Evolutionary conservation across 2,888 invertebrate species (phyloP).

Genomic region (Chromoteleia sp.): DNA sequence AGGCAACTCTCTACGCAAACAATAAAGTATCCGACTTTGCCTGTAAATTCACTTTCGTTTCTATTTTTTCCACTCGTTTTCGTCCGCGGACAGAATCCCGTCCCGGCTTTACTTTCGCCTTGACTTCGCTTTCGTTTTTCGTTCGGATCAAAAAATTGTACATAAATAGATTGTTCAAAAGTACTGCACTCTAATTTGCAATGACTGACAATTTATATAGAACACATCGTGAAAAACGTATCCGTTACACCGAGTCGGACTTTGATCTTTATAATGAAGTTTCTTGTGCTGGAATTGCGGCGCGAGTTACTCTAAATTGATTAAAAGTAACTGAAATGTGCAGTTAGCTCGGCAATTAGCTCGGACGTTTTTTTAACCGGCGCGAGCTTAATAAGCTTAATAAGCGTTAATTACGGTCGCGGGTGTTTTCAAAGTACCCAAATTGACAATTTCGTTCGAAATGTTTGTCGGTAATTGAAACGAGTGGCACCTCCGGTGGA

Average conservation of each 20-base stretch:
- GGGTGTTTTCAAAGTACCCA: constrained; percentile 6
- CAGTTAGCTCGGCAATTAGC: constrained; percentile 1
- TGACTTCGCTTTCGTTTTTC: constrained; percentile 54
- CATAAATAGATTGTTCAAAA: too few relatives aligned
- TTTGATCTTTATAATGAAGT: not conserved
- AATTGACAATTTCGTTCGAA: constrained; percentile 38
- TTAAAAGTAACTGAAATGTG: constrained; percentile 10
- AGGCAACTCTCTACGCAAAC: constrained; percentile 48
- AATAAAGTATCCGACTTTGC: constrained; percentile 6
- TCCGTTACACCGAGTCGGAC: too few relatives aligned
- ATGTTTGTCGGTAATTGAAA: constrained; percentile 56
- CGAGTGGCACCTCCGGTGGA: constrained; percentile 55
- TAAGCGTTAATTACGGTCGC: constrained; percentile 25
- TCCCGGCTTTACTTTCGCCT: constrained; percentile 46
- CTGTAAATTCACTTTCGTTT: constrained; percentile 51
- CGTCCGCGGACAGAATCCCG: constrained; percentile 29
- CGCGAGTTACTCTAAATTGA: constrained; percentile 1
- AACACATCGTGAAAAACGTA: not conserved
- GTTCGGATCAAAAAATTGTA: not conserved
- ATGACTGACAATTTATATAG: too few relatives aligned
- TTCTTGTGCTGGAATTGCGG: not conserved
- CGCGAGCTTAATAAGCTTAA: constrained; percentile 2
- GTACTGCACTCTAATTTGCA: too few relatives aligned
- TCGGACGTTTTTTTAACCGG: too few relatives aligned
- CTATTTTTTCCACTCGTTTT: constrained; percentile 49